Evolutionary conservation across 2,888 invertebrate species (phyloP).

Genomic region (Parnassius glacialis): DNA sequence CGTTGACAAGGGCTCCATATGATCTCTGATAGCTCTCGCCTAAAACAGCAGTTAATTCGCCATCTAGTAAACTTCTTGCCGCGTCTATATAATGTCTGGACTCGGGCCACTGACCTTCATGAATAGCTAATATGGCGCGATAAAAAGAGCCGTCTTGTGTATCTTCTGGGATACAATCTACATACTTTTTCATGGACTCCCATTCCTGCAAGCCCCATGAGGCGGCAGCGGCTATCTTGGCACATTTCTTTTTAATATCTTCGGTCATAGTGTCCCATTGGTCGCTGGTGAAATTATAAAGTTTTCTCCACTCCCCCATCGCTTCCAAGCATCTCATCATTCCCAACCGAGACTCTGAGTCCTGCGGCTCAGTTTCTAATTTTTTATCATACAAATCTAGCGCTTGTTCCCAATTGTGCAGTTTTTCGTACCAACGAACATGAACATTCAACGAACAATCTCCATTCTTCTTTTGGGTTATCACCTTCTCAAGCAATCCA

Average conservation of each 20-base stretch:
- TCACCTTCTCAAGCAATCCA: conserved; percentile 93
- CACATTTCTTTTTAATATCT: conserved; percentile 83
- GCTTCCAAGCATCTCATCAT: conserved; percentile 98
- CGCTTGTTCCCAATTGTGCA: conserved; percentile 99
- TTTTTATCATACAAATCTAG: conserved; percentile 91
- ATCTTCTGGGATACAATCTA: conserved; percentile 91
- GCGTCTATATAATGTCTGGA: conserved; percentile 93
- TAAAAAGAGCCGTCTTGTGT: conserved; percentile 97
- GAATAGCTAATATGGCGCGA: conserved; percentile 94
- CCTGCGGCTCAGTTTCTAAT: conserved; percentile 83
- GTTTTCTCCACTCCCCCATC: conserved; percentile 96
- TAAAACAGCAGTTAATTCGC: conserved; percentile 96
- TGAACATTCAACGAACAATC: conserved; percentile 75
- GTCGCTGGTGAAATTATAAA: conserved; percentile 90
- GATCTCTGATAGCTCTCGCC: conserved; percentile 97
- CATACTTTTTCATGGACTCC: conserved; percentile 96
- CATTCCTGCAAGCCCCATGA: conserved; percentile 98
- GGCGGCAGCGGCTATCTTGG: conserved; percentile 95
- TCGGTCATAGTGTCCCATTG: conserved; percentile 72
- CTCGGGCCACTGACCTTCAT: conserved; percentile 86
- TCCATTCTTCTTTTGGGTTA: conserved; percentile 86
- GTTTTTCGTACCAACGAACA: conserved; percentile 98
- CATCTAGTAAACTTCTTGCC: conserved; percentile 95
- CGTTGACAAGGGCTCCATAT: conserved; percentile 96
- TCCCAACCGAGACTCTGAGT: conserved; percentile 92